These are phyloP conservation scores for Andinoacara biseriatus DNA, from an alignment of 2,113 vertebrate species.

Conservation along the genomic window DNA sequence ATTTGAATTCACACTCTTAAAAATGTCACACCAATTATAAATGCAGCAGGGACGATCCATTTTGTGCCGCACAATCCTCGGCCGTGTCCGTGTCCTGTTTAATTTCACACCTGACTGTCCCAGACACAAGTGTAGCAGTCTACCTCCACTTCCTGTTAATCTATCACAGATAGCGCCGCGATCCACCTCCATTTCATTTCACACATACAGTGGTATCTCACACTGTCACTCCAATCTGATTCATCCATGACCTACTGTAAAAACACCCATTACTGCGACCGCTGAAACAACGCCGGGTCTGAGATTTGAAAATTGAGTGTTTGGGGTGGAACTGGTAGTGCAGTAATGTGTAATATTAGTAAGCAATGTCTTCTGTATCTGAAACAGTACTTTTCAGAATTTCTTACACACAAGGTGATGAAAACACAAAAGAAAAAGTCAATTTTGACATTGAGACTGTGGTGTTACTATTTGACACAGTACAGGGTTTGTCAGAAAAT, in stretches of 20 bases:
- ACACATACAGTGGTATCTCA: conserved; percentile 43
- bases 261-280: conserved; percentile 20
- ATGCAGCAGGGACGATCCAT: conserved; percentile 47
- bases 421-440: background rate
- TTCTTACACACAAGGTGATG: background rate
- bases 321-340: background rate
- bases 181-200: conserved; percentile 41
- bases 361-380: background rate
- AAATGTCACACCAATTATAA: conserved; percentile 63
- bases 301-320: conserved; percentile 25
- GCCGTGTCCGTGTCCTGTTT: conserved; percentile 71
- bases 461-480: background rate
- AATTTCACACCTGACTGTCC: conserved; percentile 81
- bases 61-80: conserved; percentile 43
- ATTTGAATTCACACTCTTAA: conserved; percentile 14
- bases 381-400: background rate
- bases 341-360: conserved; percentile 10
- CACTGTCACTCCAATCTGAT: conserved; percentile 41
- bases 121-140: conserved; percentile 48
- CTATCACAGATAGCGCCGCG: conserved; percentile 27
- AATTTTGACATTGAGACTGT: conserved; percentile 7
- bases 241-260: conserved; percentile 45
- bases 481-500: background rate
- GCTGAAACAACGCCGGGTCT: conserved; percentile 20
- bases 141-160: conserved; percentile 55